These are phyloP conservation scores for Drosophila aldrichi DNA, from an alignment of 2,888 invertebrate genomes.

Conservation along the genomic window DNA sequence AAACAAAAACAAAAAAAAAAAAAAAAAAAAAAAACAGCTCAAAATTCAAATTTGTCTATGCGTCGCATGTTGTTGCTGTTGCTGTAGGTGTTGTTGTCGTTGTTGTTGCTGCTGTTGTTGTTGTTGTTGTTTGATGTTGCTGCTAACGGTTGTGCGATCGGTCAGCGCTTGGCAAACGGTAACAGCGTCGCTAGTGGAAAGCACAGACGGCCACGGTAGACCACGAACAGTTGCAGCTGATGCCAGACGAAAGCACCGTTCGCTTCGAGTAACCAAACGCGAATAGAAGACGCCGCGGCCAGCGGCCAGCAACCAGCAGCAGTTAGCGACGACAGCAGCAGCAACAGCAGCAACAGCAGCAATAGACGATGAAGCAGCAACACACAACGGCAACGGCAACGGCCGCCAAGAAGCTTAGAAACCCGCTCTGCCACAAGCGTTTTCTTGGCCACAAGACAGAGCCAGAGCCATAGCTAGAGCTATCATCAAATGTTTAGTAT, in stretches of 20 bases:
- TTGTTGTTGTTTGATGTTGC: conserved; percentile 29
- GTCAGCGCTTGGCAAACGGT: conserved; percentile 60
- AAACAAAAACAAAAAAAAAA: conserved; percentile 37
- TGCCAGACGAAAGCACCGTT: conserved; percentile 80
- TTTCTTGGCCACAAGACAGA: conserved; percentile 29
- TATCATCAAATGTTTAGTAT: conserved; percentile 52
- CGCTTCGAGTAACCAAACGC: conserved; percentile 84
- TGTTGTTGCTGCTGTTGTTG: no score
- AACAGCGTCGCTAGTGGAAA: conserved; percentile 47
- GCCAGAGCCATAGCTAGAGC: background rate
- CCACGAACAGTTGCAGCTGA: conserved; percentile 28
- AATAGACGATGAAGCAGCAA: conserved; percentile 5
- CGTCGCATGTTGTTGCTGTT: conserved; percentile 49
- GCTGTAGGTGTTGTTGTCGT: conserved; percentile 20
- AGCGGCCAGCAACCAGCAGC: conserved; percentile 42
- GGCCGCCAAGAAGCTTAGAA: conserved; percentile 33
- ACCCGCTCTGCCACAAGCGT: conserved; percentile 47
- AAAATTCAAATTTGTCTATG: conserved; percentile 55
- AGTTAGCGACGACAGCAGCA: conserved; percentile 9
- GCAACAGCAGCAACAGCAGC: conserved; percentile 1
- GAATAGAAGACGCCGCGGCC: conserved; percentile 80
- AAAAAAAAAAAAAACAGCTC: conserved; percentile 31
- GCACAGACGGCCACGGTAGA: conserved; percentile 25
- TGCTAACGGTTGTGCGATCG: conserved; percentile 65
- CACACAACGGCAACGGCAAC: conserved; percentile 27